Evolutionary conservation across 2,797 vertebrate genomes (phyloP), one percentile per base, ranked within the genome.

Genomic region (Neopelma chrysocephalum): DNA sequence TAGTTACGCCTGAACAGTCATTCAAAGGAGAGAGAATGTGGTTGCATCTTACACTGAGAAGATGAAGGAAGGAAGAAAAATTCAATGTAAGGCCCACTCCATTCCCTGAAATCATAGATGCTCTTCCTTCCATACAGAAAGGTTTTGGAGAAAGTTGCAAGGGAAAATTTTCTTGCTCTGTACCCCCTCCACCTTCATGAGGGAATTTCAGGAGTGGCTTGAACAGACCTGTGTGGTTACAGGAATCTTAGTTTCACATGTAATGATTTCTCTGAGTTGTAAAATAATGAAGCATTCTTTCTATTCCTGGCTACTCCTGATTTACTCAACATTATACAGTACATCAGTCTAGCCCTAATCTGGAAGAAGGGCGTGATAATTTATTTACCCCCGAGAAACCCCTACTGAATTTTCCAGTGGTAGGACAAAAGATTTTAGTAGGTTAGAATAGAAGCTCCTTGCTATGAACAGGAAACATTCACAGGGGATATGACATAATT

Each of bases 281-380:
- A 94, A 92, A 93, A 89, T 95, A 92, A 96, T 72, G 77, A 95
- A 90, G 62, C 60, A 89, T 96, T 96, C 58, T 89, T 94, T 90
- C 83, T 93, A 72, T 92, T 93, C 60, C 70, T 93, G 73, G 48
- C 75, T 87, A 73, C 36, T 90, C 69, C 66, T 92, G 72, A 82
- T 88, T 87, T 94, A 82, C 45, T 72, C 48, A 77, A 64, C 66
- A 92, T 90, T 84, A 71, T 71, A 75, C 19, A 61, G 75, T 50
- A 82, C 81, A 89, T 92, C 70, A 79, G 13, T 89, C 71, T 90
- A 87, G 34, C 57, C 81, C 64, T 90, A 89, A 94, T 92, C 75
- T 87, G 26, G 70, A 87, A 94, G 86, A 95, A 93, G 70, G 88
- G 66, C 58, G 76, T 60, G 88, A 93, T 93, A 92, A 94, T 77